Percentiles rank a stretch among this genome's conserved stretches.
Evolutionary conservation across 2,888 invertebrate species (phyloP).

Genomic region (Blastobasis lacticolella): DNA sequence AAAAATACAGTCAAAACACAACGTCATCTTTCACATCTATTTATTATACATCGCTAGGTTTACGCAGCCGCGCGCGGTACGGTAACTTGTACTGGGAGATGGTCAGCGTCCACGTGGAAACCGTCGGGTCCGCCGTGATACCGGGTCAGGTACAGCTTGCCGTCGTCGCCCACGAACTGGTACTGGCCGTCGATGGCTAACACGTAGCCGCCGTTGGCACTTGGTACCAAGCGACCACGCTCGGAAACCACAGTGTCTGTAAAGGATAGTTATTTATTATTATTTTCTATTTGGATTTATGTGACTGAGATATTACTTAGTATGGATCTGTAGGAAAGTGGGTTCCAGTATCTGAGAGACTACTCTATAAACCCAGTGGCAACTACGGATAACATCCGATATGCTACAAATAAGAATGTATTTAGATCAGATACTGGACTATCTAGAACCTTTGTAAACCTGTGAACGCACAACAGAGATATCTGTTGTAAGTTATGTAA

Average conservation of each 20-base stretch:
- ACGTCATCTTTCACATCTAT: background rate
- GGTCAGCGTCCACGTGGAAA: slow-evolving; percentile 35
- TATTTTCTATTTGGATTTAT: no score
- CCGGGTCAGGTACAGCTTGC: slow-evolving; percentile 33
- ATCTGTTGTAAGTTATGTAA: no score
- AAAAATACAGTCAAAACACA: slow-evolving; percentile 10
- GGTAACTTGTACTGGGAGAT: slow-evolving; percentile 29
- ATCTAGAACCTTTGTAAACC: no score
- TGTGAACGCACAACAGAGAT: no score
- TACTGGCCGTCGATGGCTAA: slow-evolving; percentile 40
- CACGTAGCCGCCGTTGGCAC: slow-evolving; percentile 28
- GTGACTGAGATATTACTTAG: no score
- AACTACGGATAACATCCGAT: no score
- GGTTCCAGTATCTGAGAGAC: no score
- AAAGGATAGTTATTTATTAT: no score
- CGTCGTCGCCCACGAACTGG: slow-evolving; percentile 39
- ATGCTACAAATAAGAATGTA: no score
- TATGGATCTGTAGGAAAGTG: no score
- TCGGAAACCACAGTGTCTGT: slow-evolving; percentile 43
- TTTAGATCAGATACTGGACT: no score
- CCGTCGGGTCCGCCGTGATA: slow-evolving; percentile 38
- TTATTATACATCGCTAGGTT: background rate
- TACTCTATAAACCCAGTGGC: no score
- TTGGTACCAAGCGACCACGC: slow-evolving; percentile 33
- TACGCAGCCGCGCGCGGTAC: slow-evolving; percentile 14